A percentile compares a stretch with the other conserved stretches of the same genome.
phyloP scores from a whole-genome alignment of 2,797 vertebrate genomes.

The Cottoperca gobio region DNA sequence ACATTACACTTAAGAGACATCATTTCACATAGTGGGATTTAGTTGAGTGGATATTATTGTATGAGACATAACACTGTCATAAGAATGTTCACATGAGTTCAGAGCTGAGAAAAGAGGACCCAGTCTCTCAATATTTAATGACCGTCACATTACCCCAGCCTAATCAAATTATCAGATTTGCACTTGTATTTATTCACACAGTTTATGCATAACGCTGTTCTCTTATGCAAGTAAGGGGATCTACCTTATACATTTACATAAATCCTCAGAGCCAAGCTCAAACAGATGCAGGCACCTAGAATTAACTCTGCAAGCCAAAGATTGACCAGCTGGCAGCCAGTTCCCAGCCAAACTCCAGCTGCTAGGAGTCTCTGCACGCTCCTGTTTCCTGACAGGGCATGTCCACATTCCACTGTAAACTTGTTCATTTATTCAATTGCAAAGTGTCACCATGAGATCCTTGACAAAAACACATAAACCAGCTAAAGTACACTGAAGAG shows the following conservation, averaged over 20 bases:
- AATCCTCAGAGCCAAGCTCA: slow-evolving; percentile 16
- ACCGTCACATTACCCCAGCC: slow-evolving; percentile 28
- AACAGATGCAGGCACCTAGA: no score
- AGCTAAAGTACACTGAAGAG: background rate
- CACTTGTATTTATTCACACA: slow-evolving; percentile 44
- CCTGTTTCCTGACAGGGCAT: no score
- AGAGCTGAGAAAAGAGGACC: slow-evolving; percentile 36
- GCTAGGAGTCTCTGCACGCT: no score
- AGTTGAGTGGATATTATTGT: slow-evolving; percentile 30
- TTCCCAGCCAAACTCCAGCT: no score
- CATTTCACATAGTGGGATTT: background rate
- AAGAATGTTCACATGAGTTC: slow-evolving; percentile 31
- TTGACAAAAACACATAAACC: background rate
- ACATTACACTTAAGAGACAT: background rate
- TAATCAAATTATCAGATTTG: slow-evolving; percentile 55
- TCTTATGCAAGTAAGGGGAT: slow-evolving; percentile 19
- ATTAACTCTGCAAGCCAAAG: no score
- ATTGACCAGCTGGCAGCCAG: no score
- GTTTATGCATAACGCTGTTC: slow-evolving; percentile 47
- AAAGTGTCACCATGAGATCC: background rate
- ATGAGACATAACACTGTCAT: slow-evolving; percentile 4
- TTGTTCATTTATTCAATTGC: background rate
- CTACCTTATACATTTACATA: slow-evolving; percentile 2
- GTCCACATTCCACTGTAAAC: no score
- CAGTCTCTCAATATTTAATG: slow-evolving; percentile 56